A percentile compares a stretch with the other conserved stretches of the same genome.
Evolutionary conservation across 1,140 invertebrate species (phyloP).

Genomic region (Drosophila repletoides): DNA sequence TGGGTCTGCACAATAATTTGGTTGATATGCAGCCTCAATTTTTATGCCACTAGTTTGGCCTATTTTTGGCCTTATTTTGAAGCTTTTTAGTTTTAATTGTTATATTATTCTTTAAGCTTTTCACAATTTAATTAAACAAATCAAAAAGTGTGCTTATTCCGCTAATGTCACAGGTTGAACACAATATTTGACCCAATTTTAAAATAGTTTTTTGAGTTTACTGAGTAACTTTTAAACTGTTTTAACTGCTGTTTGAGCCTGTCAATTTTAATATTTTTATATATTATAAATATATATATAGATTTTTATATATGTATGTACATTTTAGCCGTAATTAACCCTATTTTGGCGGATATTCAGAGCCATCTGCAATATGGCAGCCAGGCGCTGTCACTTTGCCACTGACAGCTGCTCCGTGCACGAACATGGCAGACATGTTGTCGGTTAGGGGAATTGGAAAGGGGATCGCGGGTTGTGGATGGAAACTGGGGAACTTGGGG

Average conservation of each 20-base stretch:
- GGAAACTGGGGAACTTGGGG: not conserved
- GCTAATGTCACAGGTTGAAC: too few species aligned
- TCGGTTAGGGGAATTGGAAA: not conserved
- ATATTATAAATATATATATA: not conserved
- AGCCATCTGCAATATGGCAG: constrained; percentile 58
- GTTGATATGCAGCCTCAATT: too few species aligned
- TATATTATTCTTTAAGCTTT: too few species aligned
- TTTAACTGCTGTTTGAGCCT: not conserved
- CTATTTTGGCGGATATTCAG: constrained; percentile 16
- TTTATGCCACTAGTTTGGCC: too few species aligned
- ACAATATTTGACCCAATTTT: too few species aligned
- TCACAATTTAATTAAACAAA: too few species aligned
- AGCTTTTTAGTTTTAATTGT: too few species aligned
- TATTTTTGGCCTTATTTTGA: too few species aligned
- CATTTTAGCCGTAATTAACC: constrained; percentile 21
- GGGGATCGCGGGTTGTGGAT: not conserved
- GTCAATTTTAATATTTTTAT: not conserved
- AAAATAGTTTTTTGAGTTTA: too few species aligned
- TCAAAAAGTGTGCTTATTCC: too few species aligned
- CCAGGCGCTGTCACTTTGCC: constrained; percentile 53
- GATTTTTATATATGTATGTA: not conserved
- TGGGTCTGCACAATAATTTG: too few species aligned
- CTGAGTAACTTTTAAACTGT: not conserved
- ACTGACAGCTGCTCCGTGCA: constrained; percentile 64
- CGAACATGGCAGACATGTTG: constrained; percentile 43